phyloP scores from a whole-genome alignment of 2,888 invertebrate species.

The Spodoptera littoralis region DNA sequence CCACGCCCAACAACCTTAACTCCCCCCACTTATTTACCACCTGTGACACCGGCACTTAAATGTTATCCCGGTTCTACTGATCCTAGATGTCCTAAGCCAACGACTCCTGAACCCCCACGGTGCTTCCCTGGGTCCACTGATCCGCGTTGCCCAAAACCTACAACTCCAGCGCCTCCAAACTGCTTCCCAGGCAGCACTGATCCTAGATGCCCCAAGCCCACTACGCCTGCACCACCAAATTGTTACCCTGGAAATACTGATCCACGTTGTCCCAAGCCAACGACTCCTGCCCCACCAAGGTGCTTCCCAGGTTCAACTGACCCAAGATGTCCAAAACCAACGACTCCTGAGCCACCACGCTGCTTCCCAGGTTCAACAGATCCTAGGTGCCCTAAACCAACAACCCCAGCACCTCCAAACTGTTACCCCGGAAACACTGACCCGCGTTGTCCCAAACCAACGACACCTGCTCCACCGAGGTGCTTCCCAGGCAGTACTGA shows the following conservation, averaged over 20 bases:
- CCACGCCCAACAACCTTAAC: constrained; percentile 44
- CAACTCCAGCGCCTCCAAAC: constrained; percentile 53
- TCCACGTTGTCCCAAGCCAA: constrained; percentile 53
- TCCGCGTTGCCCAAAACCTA: constrained; percentile 55
- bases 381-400: constrained; percentile 67
- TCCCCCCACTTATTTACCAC: constrained; percentile 64
- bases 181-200: constrained; percentile 70
- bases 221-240: constrained; percentile 54
- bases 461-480: constrained; percentile 55
- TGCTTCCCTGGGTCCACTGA: constrained; percentile 66
- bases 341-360: constrained; percentile 59
- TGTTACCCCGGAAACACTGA: constrained; percentile 62
- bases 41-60: constrained; percentile 45
- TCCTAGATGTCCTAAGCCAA: constrained; percentile 56
- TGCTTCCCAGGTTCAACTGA: constrained; percentile 68
- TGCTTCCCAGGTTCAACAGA: constrained; percentile 75
- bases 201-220: constrained; percentile 61
- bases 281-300: constrained; percentile 51
- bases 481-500: constrained; percentile 60
- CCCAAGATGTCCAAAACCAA: constrained; percentile 53
- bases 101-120: constrained; percentile 56
- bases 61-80: constrained; percentile 57
- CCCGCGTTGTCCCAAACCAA: constrained; percentile 62
- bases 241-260: constrained; percentile 53
- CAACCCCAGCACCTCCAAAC: constrained; percentile 42